A percentile compares a stretch with the other conserved stretches of the same genome.
Conservation (phyloP, 2,888 invertebrate genomes). For the Torymus tubicola region DNA sequence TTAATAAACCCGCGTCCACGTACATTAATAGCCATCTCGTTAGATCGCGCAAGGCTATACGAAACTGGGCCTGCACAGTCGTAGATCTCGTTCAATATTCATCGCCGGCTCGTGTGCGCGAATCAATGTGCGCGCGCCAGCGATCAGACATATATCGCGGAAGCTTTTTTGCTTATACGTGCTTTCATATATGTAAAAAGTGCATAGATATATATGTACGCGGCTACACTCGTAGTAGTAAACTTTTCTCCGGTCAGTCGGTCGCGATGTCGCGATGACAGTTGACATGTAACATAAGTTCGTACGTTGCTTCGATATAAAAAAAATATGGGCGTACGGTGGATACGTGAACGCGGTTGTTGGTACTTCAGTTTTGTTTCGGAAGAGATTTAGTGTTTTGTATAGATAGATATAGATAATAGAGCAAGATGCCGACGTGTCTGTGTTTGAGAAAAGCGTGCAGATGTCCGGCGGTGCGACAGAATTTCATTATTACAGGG, state of each 20-base stretch:
- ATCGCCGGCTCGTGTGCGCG: conserved; percentile 31
- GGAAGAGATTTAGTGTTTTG: too few species aligned
- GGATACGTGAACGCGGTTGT: too few species aligned
- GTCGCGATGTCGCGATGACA: conserved; percentile 39
- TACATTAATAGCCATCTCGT: conserved; percentile 24
- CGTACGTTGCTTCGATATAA: too few species aligned
- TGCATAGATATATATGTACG: too few species aligned
- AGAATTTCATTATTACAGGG: conserved; percentile 66
- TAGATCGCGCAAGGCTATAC: background rate
- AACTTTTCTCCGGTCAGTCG: conserved; percentile 57
- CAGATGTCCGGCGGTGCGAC: conserved; percentile 61
- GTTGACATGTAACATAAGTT: too few species aligned
- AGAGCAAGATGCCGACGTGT: too few species aligned
- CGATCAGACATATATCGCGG: conserved; percentile 42
- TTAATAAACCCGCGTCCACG: background rate
- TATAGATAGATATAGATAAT: too few species aligned
- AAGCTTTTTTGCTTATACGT: background rate
- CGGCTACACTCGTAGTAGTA: too few species aligned
- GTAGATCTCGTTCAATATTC: conserved; percentile 52
- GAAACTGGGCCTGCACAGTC: conserved; percentile 34
- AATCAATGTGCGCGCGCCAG: conserved; percentile 63
- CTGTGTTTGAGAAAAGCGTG: conserved; percentile 59
- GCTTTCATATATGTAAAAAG: too few species aligned
- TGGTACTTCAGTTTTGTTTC: too few species aligned
- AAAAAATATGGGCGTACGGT: too few species aligned